Percentiles rank a stretch among this genome's conserved stretches.
Conservation (phyloP, 2,113 vertebrate species). For the Potamarius usumacintae region DNA sequence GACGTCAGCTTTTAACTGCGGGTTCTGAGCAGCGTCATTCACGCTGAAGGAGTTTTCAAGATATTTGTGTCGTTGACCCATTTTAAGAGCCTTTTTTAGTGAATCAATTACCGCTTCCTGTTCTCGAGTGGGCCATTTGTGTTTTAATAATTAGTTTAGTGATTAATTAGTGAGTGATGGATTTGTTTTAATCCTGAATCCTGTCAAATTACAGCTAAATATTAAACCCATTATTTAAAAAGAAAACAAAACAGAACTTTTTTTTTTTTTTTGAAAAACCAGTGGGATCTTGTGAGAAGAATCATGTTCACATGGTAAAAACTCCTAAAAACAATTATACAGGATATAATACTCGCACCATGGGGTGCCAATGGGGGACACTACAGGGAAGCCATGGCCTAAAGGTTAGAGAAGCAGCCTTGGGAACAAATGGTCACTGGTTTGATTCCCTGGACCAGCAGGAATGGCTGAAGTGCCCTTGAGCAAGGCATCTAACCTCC, state of each 20-base stretch:
- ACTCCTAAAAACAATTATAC: no score
- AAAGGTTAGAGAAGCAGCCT: no score
- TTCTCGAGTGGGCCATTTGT: not conserved
- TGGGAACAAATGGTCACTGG: no score
- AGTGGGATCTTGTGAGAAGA: no score
- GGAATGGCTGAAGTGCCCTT: no score
- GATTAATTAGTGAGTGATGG: not conserved
- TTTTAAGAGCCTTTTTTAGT: slow-evolving; percentile 2
- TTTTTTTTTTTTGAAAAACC: not conserved
- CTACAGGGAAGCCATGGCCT: no score
- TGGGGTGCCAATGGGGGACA: no score
- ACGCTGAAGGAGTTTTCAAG: not conserved
- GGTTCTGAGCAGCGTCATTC: not conserved
- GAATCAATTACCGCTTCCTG: slow-evolving; percentile 6
- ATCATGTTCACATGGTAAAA: no score
- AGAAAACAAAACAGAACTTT: not conserved
- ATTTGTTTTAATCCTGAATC: not conserved
- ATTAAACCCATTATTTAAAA: not conserved
- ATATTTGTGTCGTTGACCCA: not conserved
- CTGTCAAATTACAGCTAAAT: not conserved
- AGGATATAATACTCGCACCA: no score
- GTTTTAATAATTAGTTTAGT: not conserved
- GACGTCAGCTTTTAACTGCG: not conserved
- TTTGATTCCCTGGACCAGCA: no score
- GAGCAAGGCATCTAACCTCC: no score